Base-by-base conservation (phyloP, 2,888 invertebrate genomes). In the Nomada hirtipes region DNA sequence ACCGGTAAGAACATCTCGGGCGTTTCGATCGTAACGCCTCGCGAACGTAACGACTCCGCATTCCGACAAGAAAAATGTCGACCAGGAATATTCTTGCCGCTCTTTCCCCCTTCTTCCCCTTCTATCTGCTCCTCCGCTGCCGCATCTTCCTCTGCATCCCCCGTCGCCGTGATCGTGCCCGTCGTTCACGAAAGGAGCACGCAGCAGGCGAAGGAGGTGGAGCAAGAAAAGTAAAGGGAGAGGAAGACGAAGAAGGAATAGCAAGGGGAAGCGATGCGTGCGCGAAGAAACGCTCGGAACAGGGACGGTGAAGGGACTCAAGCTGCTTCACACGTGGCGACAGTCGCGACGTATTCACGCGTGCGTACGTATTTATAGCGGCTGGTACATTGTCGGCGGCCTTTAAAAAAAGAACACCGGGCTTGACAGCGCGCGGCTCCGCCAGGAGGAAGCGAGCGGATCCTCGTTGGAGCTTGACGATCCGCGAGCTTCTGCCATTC, bases 321-420 rank as follows among this genome's bases (percentile, higher is more conserved):
- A 91, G 89, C 91, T 91, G 91, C 86, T 90, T 88, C 89, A 89
- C 91, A 91, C 91, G 91, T 91, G 91, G 91, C 89, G 89, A 88
- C 89, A 88, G 88, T 80, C 83, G 87, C 87, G 87, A 88, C 89
- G 87, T 90, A 85, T 89, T 88, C 88, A 77, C 91, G 90, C 89
- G 90, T 89, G 88, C 90, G 89, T 88, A 90, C 88, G 90, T 91
- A 91, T 91, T 91, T 91, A 91, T 91, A 90, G 90, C 89, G 88
- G 76, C 86, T 81, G 88, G 86, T 77, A 84, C 80, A 87, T 86
- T 89, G 88, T 88, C 88, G 89, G 82, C 69, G 70, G 67, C 53
- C 53, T 68, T 78, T 57, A 79, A 76, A 84, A 82, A 85, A 76
- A 80, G 72, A 79, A 68, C 74, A 74, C 60, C 65, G 67, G 52